Evolutionary conservation across 2,797 vertebrate genomes (phyloP).

Genomic region (Notolabrus celidotus): DNA sequence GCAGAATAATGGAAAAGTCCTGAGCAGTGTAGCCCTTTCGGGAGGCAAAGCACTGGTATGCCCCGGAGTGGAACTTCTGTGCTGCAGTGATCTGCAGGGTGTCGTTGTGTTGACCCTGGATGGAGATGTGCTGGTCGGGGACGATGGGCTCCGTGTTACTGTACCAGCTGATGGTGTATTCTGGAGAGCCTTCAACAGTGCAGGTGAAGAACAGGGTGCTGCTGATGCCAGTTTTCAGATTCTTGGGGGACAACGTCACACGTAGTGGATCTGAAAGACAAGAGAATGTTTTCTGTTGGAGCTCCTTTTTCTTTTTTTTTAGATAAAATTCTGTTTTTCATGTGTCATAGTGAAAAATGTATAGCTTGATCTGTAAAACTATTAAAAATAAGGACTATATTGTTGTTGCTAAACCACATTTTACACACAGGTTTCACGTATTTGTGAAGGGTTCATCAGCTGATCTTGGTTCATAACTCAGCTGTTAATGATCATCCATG

Average conservation of each 20-base stretch:
- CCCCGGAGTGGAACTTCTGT: constrained; percentile 97
- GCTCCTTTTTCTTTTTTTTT: too few relatives aligned
- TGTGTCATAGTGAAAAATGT: too few relatives aligned
- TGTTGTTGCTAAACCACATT: too few relatives aligned
- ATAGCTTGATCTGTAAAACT: too few relatives aligned
- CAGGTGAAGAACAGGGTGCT: constrained; percentile 98
- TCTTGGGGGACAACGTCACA: constrained; percentile 98
- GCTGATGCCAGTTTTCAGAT: constrained; percentile 97
- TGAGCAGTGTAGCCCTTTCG: constrained; percentile 95
- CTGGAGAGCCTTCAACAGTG: constrained; percentile 92
- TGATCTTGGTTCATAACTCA: background rate
- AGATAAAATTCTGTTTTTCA: too few relatives aligned
- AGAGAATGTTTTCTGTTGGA: background rate
- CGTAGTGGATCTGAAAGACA: constrained; percentile 90
- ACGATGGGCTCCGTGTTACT: constrained; percentile 93
- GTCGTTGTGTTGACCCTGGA: constrained; percentile 97
- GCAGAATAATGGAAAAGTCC: constrained; percentile 95
- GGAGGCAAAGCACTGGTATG: constrained; percentile 98
- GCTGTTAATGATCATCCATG: background rate
- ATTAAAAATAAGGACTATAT: too few relatives aligned
- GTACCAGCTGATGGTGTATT: constrained; percentile 95
- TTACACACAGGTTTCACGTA: background rate
- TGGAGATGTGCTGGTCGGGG: constrained; percentile 94
- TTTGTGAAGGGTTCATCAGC: background rate
- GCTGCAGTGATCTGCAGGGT: constrained; percentile 96